Conservation (phyloP, 2,888 invertebrate genomes). For the Acanthococcus lagerstroemiae region DNA sequence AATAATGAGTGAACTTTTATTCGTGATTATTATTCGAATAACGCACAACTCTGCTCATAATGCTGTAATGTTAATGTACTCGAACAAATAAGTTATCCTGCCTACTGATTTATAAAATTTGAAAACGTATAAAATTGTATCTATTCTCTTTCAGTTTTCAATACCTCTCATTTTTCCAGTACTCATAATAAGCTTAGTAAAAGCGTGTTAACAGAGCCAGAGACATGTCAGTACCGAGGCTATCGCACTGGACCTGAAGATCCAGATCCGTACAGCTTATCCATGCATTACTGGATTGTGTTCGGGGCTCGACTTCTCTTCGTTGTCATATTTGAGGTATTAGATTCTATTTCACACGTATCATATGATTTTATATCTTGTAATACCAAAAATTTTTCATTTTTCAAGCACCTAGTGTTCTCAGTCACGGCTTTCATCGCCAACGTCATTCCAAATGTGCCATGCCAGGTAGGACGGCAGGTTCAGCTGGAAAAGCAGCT, state of each 20-base stretch:
- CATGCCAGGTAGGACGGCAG: constrained; percentile 18
- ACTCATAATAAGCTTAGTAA: constrained; percentile 40
- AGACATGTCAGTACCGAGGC: constrained; percentile 69
- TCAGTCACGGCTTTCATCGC: constrained; percentile 11
- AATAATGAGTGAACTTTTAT: too few species aligned
- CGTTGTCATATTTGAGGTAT: constrained; percentile 57
- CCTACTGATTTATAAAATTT: not conserved
- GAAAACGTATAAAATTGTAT: not conserved
- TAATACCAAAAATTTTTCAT: not conserved
- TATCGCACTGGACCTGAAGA: constrained; percentile 61
- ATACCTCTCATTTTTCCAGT: constrained; percentile 24
- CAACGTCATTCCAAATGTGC: constrained; percentile 19
- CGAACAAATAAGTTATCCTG: constrained; percentile 1
- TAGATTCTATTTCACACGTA: not conserved
- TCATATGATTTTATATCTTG: not conserved
- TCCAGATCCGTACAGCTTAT: constrained; percentile 60
- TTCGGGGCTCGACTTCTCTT: constrained; percentile 56
- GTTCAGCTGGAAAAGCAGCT: constrained; percentile 24
- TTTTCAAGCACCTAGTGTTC: constrained; percentile 22
- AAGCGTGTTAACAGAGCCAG: constrained; percentile 48
- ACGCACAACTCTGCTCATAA: not conserved
- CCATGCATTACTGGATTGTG: constrained; percentile 71
- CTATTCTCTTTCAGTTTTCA: not conserved
- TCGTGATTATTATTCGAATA: too few species aligned
- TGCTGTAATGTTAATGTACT: not conserved